A percentile compares a stretch with the other conserved stretches of the same genome.
These are phyloP conservation scores for Aleiodes alternator DNA, from an alignment of 2,888 invertebrate species.

Conservation along the genomic window DNA sequence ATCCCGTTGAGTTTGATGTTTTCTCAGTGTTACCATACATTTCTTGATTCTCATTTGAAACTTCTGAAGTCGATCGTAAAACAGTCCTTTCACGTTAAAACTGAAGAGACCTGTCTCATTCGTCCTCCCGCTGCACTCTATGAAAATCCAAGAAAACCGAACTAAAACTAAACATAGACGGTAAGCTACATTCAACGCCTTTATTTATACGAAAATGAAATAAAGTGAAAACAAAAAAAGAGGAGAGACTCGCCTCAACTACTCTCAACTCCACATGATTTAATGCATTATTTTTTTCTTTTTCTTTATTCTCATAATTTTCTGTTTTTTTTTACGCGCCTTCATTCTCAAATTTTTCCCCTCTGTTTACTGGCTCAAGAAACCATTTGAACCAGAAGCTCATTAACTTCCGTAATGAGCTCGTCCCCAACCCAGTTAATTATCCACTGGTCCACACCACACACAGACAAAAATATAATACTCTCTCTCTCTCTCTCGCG, in stretches of 20 bases:
- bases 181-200: conserved; percentile 4
- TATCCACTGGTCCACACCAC: conserved; percentile 26
- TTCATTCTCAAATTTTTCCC: not conserved
- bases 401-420: conserved; percentile 34
- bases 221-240: not conserved
- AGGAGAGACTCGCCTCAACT: not conserved
- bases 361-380: not conserved
- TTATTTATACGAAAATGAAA: conserved; percentile 7
- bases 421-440: conserved; percentile 35
- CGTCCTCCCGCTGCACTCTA: conserved; percentile 48
- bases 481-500: too few species aligned
- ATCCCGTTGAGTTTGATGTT: not conserved
- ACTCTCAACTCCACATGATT: conserved; percentile 1
- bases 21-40: not conserved
- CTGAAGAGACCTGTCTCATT: conserved; percentile 48
- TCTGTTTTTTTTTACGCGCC: not conserved
- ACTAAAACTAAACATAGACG: conserved; percentile 66
- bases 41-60: not conserved
- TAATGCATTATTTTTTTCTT: not conserved
- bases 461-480: conserved; percentile 43
- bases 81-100: conserved; percentile 40
- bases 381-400: conserved; percentile 29
- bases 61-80: conserved; percentile 50
- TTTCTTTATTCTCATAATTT: not conserved
- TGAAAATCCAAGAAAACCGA: conserved; percentile 65